Base-by-base conservation (phyloP, 2,888 invertebrate genomes). In the Eristalinus sepulchralis region DNA sequence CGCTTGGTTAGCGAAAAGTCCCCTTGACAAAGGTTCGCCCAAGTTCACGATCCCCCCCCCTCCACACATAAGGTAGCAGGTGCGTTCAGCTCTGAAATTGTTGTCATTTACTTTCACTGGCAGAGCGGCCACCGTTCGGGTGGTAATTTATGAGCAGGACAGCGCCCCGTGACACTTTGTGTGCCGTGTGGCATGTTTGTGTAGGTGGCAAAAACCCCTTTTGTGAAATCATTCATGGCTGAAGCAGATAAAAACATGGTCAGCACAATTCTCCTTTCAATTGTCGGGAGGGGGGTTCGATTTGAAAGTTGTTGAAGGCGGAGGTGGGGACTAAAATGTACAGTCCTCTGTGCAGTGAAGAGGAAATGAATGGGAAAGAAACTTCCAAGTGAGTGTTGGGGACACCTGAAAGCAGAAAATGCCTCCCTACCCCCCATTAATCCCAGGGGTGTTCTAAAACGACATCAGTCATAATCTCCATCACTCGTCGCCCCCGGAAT, bases 11-110 rank as follows among this genome's bases (percentile, higher is more conserved):
- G 83, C 83, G 60, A 87, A 83, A 87, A 83, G 78, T 86, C 78
- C 75, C 66, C 57, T 57, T 86, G 66, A 83, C 75, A 79, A 83
- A 79, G 86, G 79, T 75, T 57, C 68, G 63, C 47, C 59, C 66
- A 76, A 62, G 39, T 53, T 36, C 60, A 63, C 70, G 34, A 73
- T 59, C 77, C 72, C 47, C 36, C 59, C 11, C 57, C 77, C 72
- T 34, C 36, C 59, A 27, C 57, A 60, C 53, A 60, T 11, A 33
- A 20, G 77, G 83, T 83, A 87, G 86, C 86, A 87, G 86, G 86
- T 87, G 86, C 86, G 83, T 83, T 83, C 83, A 83, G 75, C 86
- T 86, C 86, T 83, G 83, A 87, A 87, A 82, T 87, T 87, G 83
- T 87, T 87, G 83, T 87, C 86, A 83, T 82, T 87, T 87, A 75